These are phyloP conservation scores for Ormia ochracea DNA, from an alignment of 2,888 invertebrate species.

Conservation along the genomic window DNA sequence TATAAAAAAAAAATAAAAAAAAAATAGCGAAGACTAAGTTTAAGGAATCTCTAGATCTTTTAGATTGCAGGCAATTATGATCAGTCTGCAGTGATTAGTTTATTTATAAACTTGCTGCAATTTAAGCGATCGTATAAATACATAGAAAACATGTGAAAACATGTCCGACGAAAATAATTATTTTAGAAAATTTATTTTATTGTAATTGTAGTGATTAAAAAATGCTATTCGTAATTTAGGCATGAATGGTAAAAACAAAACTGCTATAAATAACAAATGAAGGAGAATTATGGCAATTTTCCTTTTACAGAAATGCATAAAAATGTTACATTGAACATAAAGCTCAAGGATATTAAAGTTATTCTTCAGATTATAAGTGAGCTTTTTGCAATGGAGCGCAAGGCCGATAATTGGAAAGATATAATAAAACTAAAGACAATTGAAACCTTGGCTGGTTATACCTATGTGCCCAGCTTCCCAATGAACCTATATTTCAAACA, in stretches of 20 bases:
- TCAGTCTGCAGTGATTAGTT: constrained; percentile 10
- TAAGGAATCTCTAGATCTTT: constrained; percentile 1
- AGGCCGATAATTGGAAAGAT: no score
- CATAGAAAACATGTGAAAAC: no score
- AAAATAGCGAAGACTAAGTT: no score
- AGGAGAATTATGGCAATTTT: neutral
- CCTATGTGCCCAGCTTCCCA: no score
- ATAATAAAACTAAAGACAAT: no score
- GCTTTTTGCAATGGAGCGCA: no score
- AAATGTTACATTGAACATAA: no score
- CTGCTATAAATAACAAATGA: neutral
- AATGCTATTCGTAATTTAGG: constrained; percentile 4
- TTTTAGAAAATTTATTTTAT: constrained; percentile 13
- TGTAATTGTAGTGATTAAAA: constrained; percentile 5
- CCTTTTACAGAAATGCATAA: neutral
- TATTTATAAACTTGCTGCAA: constrained; percentile 7
- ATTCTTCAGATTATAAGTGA: no score
- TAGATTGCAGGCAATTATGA: constrained; percentile 11
- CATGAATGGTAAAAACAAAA: neutral
- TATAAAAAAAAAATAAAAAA: neutral
- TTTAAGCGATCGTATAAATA: no score
- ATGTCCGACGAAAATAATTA: neutral
- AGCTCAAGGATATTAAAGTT: no score
- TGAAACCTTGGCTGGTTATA: no score
- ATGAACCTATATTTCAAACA: no score